Percentiles rank a stretch among this genome's conserved stretches.
Conservation (phyloP, 2,888 invertebrate genomes). For the Drosophila demipolita region DNA sequence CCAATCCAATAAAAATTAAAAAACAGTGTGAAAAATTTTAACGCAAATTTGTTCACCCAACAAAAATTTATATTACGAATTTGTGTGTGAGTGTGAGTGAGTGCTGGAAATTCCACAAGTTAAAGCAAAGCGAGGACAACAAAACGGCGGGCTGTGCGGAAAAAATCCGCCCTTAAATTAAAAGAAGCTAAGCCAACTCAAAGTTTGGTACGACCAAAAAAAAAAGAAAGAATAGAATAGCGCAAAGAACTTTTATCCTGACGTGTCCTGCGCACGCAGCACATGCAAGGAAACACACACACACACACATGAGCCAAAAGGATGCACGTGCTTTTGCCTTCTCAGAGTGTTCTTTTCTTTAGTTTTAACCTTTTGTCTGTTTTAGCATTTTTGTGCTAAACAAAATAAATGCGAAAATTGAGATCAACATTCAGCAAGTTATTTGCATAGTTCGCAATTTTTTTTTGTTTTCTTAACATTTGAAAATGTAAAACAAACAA, state of each 20-base stretch:
- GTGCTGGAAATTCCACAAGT: conserved; percentile 50
- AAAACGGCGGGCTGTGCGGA: conserved; percentile 40
- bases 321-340: conserved; percentile 72
- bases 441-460: conserved; percentile 42
- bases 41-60: conserved; percentile 41
- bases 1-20: not conserved
- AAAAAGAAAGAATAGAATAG: conserved; percentile 23
- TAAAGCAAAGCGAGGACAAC: conserved; percentile 20
- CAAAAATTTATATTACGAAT: conserved; percentile 17
- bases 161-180: conserved; percentile 72
- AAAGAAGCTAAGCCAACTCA: conserved; percentile 70
- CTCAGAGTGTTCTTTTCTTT: conserved; percentile 17
- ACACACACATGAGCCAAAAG: conserved; percentile 19
- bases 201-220: conserved; percentile 66
- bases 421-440: conserved; percentile 40
- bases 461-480: conserved; percentile 4
- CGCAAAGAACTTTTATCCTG: conserved; percentile 54
- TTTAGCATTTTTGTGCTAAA: conserved; percentile 55
- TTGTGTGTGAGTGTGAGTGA: conserved; percentile 20
- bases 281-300: conserved; percentile 34
- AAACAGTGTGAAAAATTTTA: conserved; percentile 13
- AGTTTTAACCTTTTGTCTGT: conserved; percentile 11
- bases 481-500: conserved; percentile 7
- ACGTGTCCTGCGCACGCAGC: conserved; percentile 77
- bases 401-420: conserved; percentile 25